Conservation (phyloP, 2,888 invertebrate species). For the Siphonodentalium dalli region DNA sequence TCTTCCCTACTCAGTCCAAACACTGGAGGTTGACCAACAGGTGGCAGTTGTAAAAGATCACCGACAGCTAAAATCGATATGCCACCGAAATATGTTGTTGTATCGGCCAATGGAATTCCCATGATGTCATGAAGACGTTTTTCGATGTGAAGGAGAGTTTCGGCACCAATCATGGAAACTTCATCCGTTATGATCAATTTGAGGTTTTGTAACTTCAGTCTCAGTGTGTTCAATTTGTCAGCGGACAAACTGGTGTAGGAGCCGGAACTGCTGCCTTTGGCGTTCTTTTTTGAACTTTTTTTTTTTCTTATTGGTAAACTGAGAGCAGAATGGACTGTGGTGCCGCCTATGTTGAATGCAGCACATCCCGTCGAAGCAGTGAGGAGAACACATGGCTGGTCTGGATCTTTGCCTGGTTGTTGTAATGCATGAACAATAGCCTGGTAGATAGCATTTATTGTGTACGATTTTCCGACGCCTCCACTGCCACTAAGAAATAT, state of each 20-base stretch:
- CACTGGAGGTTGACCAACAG: constrained; percentile 26
- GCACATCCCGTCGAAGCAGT: constrained; percentile 42
- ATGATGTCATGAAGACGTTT: too few relatives aligned
- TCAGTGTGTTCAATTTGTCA: constrained; percentile 14
- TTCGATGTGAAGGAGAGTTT: neutral
- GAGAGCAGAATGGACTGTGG: constrained; percentile 39
- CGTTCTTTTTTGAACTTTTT: too few relatives aligned
- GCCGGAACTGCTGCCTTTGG: too few relatives aligned
- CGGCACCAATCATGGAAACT: constrained; percentile 19
- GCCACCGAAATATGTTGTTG: constrained; percentile 21
- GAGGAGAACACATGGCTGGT: constrained; percentile 22
- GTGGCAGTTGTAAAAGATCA: constrained; percentile 26
- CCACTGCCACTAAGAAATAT: constrained; percentile 27
- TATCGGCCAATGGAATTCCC: too few relatives aligned
- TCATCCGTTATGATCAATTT: constrained; percentile 27
- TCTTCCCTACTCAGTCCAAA: neutral
- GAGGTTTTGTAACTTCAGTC: constrained; percentile 8
- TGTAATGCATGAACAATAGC: constrained; percentile 6
- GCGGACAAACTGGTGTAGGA: constrained; percentile 8
- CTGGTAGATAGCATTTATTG: constrained; percentile 25
- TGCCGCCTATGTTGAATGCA: constrained; percentile 43
- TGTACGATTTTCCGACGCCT: constrained; percentile 28
- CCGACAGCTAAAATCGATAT: constrained; percentile 28
- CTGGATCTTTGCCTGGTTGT: constrained; percentile 11
- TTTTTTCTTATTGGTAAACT: constrained; percentile 20